Evolutionary conservation across 35 echinoderm and acorn worm species (phyloP).

Genomic region (Diadema setosum): DNA sequence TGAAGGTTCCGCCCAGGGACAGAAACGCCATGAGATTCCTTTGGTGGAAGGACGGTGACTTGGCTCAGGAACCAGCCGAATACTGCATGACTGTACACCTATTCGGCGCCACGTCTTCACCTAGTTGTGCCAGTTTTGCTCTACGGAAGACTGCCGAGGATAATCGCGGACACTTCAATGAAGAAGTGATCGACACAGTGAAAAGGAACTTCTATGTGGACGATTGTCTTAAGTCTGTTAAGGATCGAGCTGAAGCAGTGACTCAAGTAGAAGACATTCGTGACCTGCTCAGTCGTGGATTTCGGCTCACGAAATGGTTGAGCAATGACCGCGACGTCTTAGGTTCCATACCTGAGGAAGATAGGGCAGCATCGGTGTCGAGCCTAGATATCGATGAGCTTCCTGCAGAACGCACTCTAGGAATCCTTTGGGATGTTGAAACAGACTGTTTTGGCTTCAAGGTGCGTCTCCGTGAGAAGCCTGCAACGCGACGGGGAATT

Average conservation of each 20-base stretch:
- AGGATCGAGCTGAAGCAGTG: not conserved
- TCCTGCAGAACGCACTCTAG: conserved; percentile 56
- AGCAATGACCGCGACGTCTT: conserved; percentile 28
- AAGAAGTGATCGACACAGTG: not conserved
- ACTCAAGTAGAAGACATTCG: not conserved
- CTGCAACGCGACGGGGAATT: too few species aligned
- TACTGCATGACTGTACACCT: conserved; percentile 42
- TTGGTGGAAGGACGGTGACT: conserved; percentile 37
- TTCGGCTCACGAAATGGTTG: not conserved
- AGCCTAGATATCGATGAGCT: not conserved
- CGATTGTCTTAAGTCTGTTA: conserved; percentile 39
- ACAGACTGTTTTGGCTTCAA: too few species aligned
- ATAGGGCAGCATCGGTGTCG: conserved; percentile 21
- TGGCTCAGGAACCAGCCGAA: not conserved
- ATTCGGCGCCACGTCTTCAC: conserved; percentile 45
- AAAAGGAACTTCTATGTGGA: conserved; percentile 56
- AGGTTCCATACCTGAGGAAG: conserved; percentile 20
- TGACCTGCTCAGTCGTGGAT: conserved; percentile 9
- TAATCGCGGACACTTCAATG: not conserved
- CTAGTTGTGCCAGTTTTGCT: conserved; percentile 34
- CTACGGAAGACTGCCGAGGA: conserved; percentile 12
- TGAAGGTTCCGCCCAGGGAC: not conserved
- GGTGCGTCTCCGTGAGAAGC: too few species aligned
- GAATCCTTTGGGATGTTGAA: conserved; percentile 44
- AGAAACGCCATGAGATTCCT: conserved; percentile 25